phyloP scores from a whole-genome alignment of 1,140 invertebrate species.

The Saxidomus purpurata region DNA sequence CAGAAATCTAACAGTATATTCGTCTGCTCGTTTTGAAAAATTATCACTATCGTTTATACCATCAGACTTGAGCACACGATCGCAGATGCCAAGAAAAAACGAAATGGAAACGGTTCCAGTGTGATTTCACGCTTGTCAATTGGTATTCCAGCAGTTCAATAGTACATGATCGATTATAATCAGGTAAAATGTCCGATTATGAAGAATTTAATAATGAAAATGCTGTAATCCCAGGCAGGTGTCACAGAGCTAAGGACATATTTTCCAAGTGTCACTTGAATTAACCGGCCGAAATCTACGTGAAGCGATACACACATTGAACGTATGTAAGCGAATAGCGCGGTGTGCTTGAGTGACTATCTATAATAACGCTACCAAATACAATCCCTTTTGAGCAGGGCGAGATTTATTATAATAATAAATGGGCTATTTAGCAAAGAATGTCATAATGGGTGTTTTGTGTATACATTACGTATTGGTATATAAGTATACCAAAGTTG shows the following conservation, averaged over 20 bases:
- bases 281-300: slow-evolving; percentile 6
- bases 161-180: slow-evolving; percentile 8
- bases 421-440: slow-evolving; percentile 57
- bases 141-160: slow-evolving; percentile 20
- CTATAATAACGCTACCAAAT: slow-evolving; percentile 15
- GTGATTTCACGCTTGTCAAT: background rate
- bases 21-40: background rate
- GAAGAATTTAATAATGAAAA: background rate
- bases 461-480: slow-evolving; percentile 56
- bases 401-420: slow-evolving; percentile 65
- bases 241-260: background rate
- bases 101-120: background rate
- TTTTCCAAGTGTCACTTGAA: slow-evolving; percentile 18
- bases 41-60: background rate
- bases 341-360: slow-evolving; percentile 7
- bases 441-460: slow-evolving; percentile 39
- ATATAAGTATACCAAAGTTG: background rate
- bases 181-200: background rate
- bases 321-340: slow-evolving; percentile 38
- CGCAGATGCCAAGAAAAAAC: background rate
- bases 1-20: background rate
- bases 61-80: background rate
- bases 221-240: slow-evolving; percentile 24
- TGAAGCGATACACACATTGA: background rate
- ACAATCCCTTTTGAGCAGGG: slow-evolving; percentile 49